These are phyloP conservation scores for Drosophila putrida DNA, from an alignment of 2,888 invertebrate species.

Conservation along the genomic window DNA sequence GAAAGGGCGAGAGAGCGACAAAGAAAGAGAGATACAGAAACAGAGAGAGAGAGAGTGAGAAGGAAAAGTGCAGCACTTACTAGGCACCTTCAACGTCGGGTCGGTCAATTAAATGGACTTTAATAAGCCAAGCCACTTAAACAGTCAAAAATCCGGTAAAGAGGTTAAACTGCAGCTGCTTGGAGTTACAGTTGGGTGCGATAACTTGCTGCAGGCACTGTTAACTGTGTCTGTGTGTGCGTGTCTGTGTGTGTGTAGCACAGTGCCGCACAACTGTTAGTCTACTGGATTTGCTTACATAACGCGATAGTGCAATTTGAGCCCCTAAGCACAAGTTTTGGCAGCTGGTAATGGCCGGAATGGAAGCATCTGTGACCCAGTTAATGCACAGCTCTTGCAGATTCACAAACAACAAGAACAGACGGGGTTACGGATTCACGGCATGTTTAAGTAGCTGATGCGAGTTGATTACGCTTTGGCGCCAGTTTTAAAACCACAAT, in stretches of 20 bases:
- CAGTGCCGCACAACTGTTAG: conserved; percentile 23
- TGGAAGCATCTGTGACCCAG: conserved; percentile 66
- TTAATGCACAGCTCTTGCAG: conserved; percentile 27
- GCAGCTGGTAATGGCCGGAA: conserved; percentile 17
- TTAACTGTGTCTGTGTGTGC: neutral
- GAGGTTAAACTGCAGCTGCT: conserved; percentile 59
- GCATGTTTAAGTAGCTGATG: conserved; percentile 45
- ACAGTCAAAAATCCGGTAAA: conserved; percentile 75
- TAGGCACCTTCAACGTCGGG: conserved; percentile 45
- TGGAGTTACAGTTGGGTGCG: conserved; percentile 15
- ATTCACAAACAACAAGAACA: conserved; percentile 4
- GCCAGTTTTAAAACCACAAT: conserved; percentile 60
- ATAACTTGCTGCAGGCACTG: conserved; percentile 17
- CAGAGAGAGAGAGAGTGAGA: neutral
- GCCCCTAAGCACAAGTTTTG: conserved; percentile 18
- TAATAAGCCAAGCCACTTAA: conserved; percentile 76
- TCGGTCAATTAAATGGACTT: conserved; percentile 70
- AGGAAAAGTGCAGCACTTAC: conserved; percentile 29
- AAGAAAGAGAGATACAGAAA: neutral
- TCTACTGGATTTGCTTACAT: conserved; percentile 39
- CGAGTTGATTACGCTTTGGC: conserved; percentile 58
- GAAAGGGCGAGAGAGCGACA: neutral
- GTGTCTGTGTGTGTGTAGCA: conserved; percentile 4
- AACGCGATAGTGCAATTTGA: conserved; percentile 28
- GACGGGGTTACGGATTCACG: neutral